Conservation (phyloP, 2,888 invertebrate species). For the Nephrotoma guestfalica region DNA sequence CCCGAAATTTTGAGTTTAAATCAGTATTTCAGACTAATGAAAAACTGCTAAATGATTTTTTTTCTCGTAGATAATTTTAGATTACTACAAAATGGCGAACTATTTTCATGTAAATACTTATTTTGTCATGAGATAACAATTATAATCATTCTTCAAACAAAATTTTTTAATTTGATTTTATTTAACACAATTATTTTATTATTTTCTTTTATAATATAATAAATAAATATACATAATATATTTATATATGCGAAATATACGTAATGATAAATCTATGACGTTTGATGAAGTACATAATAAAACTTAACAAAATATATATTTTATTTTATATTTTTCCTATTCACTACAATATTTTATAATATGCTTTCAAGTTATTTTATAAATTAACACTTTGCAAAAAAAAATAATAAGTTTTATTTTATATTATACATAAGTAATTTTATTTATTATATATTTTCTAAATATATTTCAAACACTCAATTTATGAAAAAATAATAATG, state of each 20-base stretch:
- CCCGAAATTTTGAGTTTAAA: not conserved
- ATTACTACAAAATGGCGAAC: conserved; percentile 2
- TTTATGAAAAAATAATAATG: not conserved
- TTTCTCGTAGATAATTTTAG: not conserved
- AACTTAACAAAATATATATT: not conserved
- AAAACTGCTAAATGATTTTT: not conserved
- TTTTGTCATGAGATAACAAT: not conserved
- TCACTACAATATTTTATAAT: not conserved
- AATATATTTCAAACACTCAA: not conserved
- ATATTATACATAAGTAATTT: not conserved
- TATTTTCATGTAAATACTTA: not conserved
- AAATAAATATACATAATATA: not conserved
- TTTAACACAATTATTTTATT: not conserved
- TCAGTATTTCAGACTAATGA: not conserved
- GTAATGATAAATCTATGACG: not conserved
- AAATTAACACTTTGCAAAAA: not conserved
- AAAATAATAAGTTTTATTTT: not conserved
- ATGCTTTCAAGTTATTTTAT: not conserved
- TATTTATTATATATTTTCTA: not conserved
- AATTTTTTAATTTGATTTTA: not conserved
- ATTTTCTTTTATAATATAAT: not conserved
- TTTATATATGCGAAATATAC: not conserved
- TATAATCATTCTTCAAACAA: not conserved
- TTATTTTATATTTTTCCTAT: not conserved
- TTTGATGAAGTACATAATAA: not conserved